Conservation (phyloP, 2,797 vertebrate genomes). For the Coracias cyanogaster region DNA sequence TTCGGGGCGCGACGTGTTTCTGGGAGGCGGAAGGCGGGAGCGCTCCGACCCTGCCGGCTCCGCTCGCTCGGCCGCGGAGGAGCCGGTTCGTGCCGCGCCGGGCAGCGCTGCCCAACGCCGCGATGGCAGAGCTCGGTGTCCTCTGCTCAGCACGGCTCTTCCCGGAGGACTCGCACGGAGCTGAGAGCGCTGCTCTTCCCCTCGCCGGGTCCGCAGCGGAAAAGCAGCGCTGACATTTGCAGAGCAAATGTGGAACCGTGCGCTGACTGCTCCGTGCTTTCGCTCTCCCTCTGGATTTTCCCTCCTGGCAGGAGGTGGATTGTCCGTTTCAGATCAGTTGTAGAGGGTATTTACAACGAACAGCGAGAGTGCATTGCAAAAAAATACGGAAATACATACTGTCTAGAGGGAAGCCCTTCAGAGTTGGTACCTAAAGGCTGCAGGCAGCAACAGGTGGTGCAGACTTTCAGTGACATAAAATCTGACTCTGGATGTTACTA, state of each 20-base stretch:
- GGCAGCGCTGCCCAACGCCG: neutral
- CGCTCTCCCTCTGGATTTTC: rapidly evolving
- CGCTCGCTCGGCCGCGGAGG: neutral
- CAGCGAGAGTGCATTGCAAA: rapidly evolving
- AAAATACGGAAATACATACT: rapidly evolving
- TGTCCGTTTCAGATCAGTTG: rapidly evolving
- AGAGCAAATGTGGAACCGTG: rapidly evolving
- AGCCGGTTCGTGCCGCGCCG: neutral
- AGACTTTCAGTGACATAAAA: neutral
- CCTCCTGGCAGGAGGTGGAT: neutral
- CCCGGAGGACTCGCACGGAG: rapidly evolving
- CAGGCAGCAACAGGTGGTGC: constrained; percentile 49
- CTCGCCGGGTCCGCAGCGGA: rapidly evolving
- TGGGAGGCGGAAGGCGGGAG: neutral
- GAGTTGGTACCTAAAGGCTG: neutral
- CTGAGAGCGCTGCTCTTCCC: neutral
- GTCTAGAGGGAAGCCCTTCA: neutral
- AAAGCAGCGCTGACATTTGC: neutral
- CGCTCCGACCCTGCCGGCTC: neutral
- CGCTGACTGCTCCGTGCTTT: rapidly evolving
- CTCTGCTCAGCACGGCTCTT: rapidly evolving
- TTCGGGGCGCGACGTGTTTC: neutral
- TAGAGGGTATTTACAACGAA: too few relatives aligned
- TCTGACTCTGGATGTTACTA: neutral
- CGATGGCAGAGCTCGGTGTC: neutral